Evolutionary conservation across 2,888 invertebrate species (phyloP), one percentile per base, ranked within the genome.

Genomic region (Chalcis sispes): DNA sequence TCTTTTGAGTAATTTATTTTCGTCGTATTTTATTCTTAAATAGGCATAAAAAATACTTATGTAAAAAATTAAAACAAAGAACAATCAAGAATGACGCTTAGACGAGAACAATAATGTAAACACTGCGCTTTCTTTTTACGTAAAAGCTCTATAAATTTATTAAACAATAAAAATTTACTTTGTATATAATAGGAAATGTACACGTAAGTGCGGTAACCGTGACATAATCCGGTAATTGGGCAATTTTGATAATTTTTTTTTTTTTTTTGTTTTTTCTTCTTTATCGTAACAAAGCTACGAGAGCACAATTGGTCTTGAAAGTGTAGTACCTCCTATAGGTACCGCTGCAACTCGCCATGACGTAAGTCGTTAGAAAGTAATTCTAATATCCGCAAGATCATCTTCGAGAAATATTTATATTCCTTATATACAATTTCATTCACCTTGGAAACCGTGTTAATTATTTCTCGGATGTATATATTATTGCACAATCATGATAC

Each of bases 201-300:
- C 36, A 61, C 59, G 58, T 54, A 72, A 71, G 72, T 56, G 72
- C 66, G 46, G 72, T 72, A 62, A 76, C 36, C 29, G 27, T 71
- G 72, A 72, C 61, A 66, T 72, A 72, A 76, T 29, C 48, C 2
- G 1, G 48, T 71, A 76, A 76, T 76, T 72, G 66, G 66, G 66
- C 58, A 67, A 72, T 71, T 52, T 54, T 61, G 29, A 72, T 76
- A 54, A 66, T 76, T 59, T 27, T 18, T 15, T 54, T 36, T 52
- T 48, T 52, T 62, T n/a, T n/a, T n/a, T n/a, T n/a, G n/a, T n/a
- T n/a, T n/a, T n/a, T n/a, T n/a, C n/a, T n/a, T 32, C 23, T 73
- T 62, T 73, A 75, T 75, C 62, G 58, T 46, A n/a, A n/a, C n/a
- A n/a, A n/a, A n/a, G n/a, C n/a, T n/a, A 36, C 15, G 54, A 66